Conservation (phyloP, 2,888 invertebrate genomes). For the Mesoligia furuncula region DNA sequence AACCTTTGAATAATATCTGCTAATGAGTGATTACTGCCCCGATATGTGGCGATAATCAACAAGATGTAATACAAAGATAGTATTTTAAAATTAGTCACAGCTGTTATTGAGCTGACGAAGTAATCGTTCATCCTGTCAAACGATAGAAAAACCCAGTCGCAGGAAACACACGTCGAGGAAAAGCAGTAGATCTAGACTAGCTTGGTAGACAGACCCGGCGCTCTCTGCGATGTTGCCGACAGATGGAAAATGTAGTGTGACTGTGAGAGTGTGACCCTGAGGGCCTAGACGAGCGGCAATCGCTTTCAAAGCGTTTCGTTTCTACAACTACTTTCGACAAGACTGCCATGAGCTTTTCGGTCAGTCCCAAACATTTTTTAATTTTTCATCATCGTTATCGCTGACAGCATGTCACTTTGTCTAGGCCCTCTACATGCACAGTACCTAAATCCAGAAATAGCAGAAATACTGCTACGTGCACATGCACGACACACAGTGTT, state of each 20-base stretch:
- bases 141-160: not conserved
- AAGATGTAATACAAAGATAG: conserved; percentile 61
- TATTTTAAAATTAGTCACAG: conserved; percentile 26
- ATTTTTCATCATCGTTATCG: not conserved
- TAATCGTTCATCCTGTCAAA: not conserved
- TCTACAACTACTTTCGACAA: not conserved
- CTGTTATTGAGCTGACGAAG: not conserved
- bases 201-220: not conserved
- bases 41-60: conserved; percentile 31
- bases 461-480: not conserved
- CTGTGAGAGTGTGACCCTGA: not conserved
- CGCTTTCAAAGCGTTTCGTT: not conserved
- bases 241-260: not conserved
- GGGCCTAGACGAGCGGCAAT: too few relatives aligned
- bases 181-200: not conserved
- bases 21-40: conserved; percentile 15
- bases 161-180: not conserved
- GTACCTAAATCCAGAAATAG: not conserved
- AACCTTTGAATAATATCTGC: not conserved
- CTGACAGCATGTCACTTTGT: not conserved
- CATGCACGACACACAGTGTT: too few relatives aligned
- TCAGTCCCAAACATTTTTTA: not conserved
- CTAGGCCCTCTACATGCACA: not conserved
- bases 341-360: not conserved
- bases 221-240: not conserved